These are phyloP conservation scores for Bos taurus DNA, from an alignment of 2,113 vertebrate species.

Conservation along the genomic window DNA sequence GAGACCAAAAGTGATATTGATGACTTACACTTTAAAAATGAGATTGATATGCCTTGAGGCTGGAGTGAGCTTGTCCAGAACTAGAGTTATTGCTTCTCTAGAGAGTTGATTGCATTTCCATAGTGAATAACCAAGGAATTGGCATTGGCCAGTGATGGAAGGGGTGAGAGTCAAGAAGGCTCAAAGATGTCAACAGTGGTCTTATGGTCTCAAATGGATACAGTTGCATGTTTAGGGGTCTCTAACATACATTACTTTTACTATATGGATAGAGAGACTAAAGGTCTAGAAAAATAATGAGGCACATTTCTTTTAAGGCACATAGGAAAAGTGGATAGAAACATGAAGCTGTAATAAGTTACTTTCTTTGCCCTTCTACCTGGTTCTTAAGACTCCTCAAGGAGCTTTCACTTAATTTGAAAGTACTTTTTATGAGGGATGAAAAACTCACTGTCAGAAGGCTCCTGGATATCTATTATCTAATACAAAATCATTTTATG, in stretches of 20 bases:
- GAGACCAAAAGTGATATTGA: background rate
- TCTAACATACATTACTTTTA: background rate
- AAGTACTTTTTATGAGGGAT: background rate
- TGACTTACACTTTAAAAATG: background rate
- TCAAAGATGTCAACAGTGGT: background rate
- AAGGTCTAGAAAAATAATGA: background rate
- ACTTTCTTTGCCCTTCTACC: background rate
- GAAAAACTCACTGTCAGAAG: background rate
- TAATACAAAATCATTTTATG: background rate
- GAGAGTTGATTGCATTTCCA: background rate
- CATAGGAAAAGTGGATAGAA: background rate
- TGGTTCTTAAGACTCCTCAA: background rate
- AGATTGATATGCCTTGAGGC: background rate
- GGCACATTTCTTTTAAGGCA: background rate
- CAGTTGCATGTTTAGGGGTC: background rate
- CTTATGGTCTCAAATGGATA: background rate
- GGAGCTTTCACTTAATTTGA: conserved; percentile 5
- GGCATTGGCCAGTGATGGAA: background rate
- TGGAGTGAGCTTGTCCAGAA: background rate
- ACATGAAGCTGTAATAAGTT: background rate
- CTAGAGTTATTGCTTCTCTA: background rate
- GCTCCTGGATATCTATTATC: background rate
- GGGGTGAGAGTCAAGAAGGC: background rate
- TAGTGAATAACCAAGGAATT: background rate
- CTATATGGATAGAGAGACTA: background rate